phyloP scores from a whole-genome alignment of 1,140 invertebrate species.

The Penaeus vannamei region DNA sequence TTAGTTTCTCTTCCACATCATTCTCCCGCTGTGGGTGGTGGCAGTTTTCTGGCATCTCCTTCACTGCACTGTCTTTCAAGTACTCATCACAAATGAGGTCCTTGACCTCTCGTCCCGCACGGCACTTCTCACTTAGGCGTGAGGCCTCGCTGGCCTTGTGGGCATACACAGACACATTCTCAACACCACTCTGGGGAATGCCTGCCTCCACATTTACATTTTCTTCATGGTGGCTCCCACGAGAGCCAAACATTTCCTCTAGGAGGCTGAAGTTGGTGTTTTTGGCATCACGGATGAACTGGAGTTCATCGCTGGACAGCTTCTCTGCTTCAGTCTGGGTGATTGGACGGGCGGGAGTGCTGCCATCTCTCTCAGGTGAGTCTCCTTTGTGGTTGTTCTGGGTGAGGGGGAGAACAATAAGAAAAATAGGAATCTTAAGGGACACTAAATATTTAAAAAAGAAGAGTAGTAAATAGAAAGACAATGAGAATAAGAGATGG shows the following conservation, averaged over 20 bases:
- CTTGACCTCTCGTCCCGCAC: slow-evolving; percentile 55
- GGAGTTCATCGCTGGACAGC: slow-evolving; percentile 44
- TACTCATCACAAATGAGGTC: slow-evolving; percentile 60
- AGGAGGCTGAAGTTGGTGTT: slow-evolving; percentile 58
- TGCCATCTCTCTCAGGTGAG: slow-evolving; percentile 60
- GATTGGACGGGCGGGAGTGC: slow-evolving; percentile 38
- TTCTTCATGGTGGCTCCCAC: slow-evolving; percentile 36
- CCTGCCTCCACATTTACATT: neutral
- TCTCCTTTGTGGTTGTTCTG: slow-evolving; percentile 55
- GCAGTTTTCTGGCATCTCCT: slow-evolving; percentile 43
- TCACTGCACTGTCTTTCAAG: slow-evolving; percentile 54
- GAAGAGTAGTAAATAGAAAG: too few relatives aligned
- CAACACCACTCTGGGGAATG: slow-evolving; percentile 42
- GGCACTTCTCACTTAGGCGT: slow-evolving; percentile 60
- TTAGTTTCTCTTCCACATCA: slow-evolving; percentile 61
- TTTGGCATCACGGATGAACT: slow-evolving; percentile 54
- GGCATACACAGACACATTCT: slow-evolving; percentile 60
- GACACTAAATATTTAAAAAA: neutral
- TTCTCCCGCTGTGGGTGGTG: slow-evolving; percentile 58
- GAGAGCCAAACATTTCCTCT: slow-evolving; percentile 65
- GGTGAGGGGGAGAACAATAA: neutral
- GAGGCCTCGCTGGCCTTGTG: slow-evolving; percentile 58
- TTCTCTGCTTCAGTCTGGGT: slow-evolving; percentile 48
- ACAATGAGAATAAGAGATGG: too few relatives aligned
- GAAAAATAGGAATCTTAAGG: neutral